Evolutionary conservation across 2,888 invertebrate genomes (phyloP), one percentile per base, ranked within the genome.

Genomic region (Leuctra nigra): DNA sequence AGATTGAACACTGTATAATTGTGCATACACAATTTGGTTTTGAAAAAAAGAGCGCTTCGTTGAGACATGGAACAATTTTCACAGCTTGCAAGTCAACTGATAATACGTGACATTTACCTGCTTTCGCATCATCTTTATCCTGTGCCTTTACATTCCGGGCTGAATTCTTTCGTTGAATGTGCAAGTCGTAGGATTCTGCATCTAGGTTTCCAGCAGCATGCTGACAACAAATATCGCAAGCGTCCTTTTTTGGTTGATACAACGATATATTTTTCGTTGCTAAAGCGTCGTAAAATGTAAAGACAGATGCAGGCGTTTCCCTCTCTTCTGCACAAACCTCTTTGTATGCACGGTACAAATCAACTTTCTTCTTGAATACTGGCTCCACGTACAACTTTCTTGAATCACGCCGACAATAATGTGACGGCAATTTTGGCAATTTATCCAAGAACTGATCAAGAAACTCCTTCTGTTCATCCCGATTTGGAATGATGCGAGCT

Each of bases 1-100:
- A 66, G 18, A 58, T 68, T 50, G 50, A 55, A 65, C 25, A 68
- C 25, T 1, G 62, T 66, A 53, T 64, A 66, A 60, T 67, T 66
- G 55, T 67, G 66, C 7, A 61, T 56, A 13, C 57, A 58, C 16
- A 68, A 56, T 53, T 68, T 68, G 1, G 63, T 61, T 57, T 68
- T 67, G 48, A 59, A 68, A 54, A 65, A 67, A 0, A 63, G 7
- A 18, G 55, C 39, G 33, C 59, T 60, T 29, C 64, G 6, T 50
- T 55, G 44, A 65, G 24, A 7, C 58, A 57, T 11, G 66, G 67
- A 29, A 58, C 60, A 2, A 63, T 36, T 47, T 63, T 59, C 0
- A 68, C 64, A 6, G 61, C 61, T 54, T 66, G 62, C 53, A 63
- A 18, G 58, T 66, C 58, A 62, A 66, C 58, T 39, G 61, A 60